phyloP scores from a whole-genome alignment of 2,113 vertebrate species.

The Sigmodon hispidus region DNA sequence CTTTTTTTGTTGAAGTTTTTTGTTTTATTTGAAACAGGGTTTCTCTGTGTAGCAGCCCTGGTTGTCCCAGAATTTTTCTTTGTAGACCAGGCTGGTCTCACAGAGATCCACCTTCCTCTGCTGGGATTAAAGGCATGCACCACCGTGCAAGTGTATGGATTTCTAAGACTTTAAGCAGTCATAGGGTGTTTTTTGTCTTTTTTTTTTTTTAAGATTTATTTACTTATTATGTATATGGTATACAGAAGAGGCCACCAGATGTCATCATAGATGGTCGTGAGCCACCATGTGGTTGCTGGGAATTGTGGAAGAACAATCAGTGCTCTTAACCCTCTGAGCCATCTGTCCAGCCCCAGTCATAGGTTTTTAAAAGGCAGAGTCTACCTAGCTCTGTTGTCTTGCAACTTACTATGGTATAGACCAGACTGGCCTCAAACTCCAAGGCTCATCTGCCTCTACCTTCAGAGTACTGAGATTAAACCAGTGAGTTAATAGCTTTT shows the following conservation, averaged over 20 bases:
- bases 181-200: too few relatives aligned
- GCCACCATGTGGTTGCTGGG: too few relatives aligned
- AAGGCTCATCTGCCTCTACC: not conserved
- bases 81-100: not conserved
- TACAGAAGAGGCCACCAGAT: too few relatives aligned
- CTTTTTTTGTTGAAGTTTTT: too few relatives aligned
- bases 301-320: too few relatives aligned
- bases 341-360: too few relatives aligned
- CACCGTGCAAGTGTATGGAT: not conserved
- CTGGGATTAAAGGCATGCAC: not conserved
- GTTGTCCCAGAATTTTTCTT: not conserved
- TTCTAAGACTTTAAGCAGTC: conserved; percentile 50
- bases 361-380: not conserved
- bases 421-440: not conserved
- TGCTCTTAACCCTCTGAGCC: too few relatives aligned
- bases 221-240: too few relatives aligned
- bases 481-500: conserved; percentile 21
- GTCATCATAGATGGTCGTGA: too few relatives aligned
- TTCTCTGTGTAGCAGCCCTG: not conserved
- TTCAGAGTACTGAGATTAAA: not conserved
- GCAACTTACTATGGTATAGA: not conserved
- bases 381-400: not conserved
- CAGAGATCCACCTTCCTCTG: not conserved
- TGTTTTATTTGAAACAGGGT: not conserved
- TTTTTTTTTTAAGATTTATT: too few relatives aligned